Conservation (phyloP, 2,113 vertebrate genomes). For the Nanorana parkeri region DNA sequence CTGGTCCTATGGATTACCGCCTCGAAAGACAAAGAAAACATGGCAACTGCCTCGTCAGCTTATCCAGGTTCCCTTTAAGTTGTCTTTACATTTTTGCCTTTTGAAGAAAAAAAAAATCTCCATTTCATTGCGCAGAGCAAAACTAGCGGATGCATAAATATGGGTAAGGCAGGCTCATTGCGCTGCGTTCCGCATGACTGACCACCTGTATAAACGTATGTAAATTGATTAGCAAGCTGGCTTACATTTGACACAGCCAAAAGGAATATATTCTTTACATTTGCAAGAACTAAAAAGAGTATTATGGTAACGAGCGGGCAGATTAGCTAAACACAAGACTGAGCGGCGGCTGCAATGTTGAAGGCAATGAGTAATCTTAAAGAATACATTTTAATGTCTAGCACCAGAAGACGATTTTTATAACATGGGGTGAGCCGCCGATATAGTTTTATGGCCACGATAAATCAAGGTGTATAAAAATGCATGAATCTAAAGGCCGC, state of each 20-base stretch:
- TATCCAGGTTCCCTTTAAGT: too few relatives aligned
- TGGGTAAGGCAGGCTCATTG: not conserved
- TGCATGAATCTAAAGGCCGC: too few relatives aligned
- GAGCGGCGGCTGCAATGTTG: conserved; percentile 2
- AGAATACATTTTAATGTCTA: conserved; percentile 34
- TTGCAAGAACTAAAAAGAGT: conserved; percentile 19
- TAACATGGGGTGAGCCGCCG: too few relatives aligned
- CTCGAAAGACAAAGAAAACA: too few relatives aligned
- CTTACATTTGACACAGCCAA: conserved; percentile 24
- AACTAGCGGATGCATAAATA: not conserved
- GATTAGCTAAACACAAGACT: conserved; percentile 24
- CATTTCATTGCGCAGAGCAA: not conserved
- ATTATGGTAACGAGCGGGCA: not conserved
- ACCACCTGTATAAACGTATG: conserved; percentile 38
- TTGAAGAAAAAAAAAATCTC: too few relatives aligned
- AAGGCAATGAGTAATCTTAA: conserved; percentile 23
- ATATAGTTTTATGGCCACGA: too few relatives aligned
- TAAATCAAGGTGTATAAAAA: too few relatives aligned
- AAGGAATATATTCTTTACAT: conserved; percentile 30
- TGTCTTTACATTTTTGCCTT: too few relatives aligned
- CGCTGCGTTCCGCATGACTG: conserved; percentile 19
- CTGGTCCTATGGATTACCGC: too few relatives aligned
- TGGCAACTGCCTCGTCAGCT: too few relatives aligned
- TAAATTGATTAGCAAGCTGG: conserved; percentile 37
- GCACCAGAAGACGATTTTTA: not conserved